Evolutionary conservation across 2,888 invertebrate genomes (phyloP), one percentile per base, ranked within the genome.

Genomic region (Temnothorax unifasciatus): DNA sequence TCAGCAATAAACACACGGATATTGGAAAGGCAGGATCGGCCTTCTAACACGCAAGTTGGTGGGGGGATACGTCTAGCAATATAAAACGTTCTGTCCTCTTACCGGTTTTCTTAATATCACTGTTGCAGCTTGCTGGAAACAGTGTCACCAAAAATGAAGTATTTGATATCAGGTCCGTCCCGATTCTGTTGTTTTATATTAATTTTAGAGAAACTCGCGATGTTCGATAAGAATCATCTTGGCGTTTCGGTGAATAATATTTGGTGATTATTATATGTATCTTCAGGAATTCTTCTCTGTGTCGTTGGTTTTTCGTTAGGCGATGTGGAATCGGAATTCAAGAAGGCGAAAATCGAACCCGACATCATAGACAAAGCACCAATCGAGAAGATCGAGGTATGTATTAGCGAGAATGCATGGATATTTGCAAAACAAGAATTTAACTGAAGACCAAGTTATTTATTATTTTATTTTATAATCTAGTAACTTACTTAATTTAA

Each of bases 331-430:
- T 84, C 91, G 25, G 92, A 90, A 13, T 93, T 95, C 81, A 91
- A 92, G 85, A 88, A 91, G 2, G 93, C 93, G 0, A 92, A 93
- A 88, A 93, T 95, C 18, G 92, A 92, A 9, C 93, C 94, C 0
- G 94, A 95, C 41, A 93, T 95, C 25, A 90, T 95, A 71, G 92
- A 93, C n/a, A 87, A 74, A 38, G 91, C 93, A 34, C 95, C 95
- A 0, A 87, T 71, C 18, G 93, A 93, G 68, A 86, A 89, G 8
- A 93, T 95, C 4, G 92, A 94, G 92, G 95, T 95, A 92, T 68
- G 68, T 74, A 64, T 77, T 25, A 41, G n/a, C 25, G n/a, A 50
- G 4, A 18, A 38, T 44, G 47, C 47, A 47, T 18, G 50, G 50
- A 11, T 29, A 69, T 3, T 15, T 0, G 18, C 9, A 57, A 15